These are phyloP conservation scores for Aphelenchoides fujianensis DNA, from an alignment of 1,140 invertebrate genomes.

Conservation along the genomic window DNA sequence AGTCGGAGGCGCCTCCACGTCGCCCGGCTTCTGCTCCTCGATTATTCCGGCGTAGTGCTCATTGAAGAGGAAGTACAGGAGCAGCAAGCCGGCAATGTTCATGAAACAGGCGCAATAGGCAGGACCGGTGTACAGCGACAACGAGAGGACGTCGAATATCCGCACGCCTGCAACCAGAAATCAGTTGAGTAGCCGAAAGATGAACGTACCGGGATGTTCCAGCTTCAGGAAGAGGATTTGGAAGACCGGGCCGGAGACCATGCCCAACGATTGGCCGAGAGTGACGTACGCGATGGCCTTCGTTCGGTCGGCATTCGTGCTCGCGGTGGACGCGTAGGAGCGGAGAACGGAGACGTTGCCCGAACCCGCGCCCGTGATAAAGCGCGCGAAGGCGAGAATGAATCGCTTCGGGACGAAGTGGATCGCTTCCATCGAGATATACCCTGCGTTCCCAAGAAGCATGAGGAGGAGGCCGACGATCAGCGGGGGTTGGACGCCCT, in stretches of 20 bases:
- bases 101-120: constrained; percentile 43
- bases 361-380: constrained; percentile 17
- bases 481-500: constrained; percentile 10
- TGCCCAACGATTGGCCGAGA: constrained; percentile 41
- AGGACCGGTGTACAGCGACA: constrained; percentile 64
- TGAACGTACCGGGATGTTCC: constrained; percentile 20
- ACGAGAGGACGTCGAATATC: background rate
- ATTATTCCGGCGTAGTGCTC: constrained; percentile 41
- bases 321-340: constrained; percentile 48
- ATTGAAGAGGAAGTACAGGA: constrained; percentile 33
- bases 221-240: constrained; percentile 3
- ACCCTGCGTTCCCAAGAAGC: constrained; percentile 22
- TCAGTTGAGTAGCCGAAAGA: too few relatives aligned
- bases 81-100: constrained; percentile 43
- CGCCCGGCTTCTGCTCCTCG: background rate
- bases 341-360: constrained; percentile 30
- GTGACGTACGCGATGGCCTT: constrained; percentile 50
- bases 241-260: constrained; percentile 34
- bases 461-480: constrained; percentile 15
- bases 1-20: background rate
- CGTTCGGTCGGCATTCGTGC: constrained; percentile 35
- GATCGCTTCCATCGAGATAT: constrained; percentile 43
- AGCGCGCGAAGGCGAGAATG: constrained; percentile 14
- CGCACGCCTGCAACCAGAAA: background rate
- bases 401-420: constrained; percentile 9